Base-by-base conservation (phyloP, 2,888 invertebrate species). In the Luperina testacea region DNA sequence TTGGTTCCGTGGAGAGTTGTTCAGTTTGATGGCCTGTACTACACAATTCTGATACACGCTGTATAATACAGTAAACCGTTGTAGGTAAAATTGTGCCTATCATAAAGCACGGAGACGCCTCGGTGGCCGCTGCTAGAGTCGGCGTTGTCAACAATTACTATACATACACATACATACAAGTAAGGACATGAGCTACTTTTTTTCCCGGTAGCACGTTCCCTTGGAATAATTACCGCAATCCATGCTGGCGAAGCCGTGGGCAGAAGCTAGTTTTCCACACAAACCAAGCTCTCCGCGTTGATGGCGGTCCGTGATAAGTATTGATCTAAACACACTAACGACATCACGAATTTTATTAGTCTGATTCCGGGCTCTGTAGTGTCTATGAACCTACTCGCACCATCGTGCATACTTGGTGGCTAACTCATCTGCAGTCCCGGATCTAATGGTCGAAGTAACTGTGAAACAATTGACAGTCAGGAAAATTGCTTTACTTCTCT, bases 401-500 rank as follows among this genome's bases (percentile, higher is more conserved):
- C 20, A 17, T 51, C 8, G 45, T 70, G 53, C 20, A 45, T 53
- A 45, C 38, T 80, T 65, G 24, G 57, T 32, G 64, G 27, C n/a
- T 51, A 2, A 6, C 42, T 42, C 67, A 61, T 51, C 32, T 42
- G 11, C n/a, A n/a, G 45, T 57, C 48, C 17, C 24, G 13, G 63
- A 51, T 53, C 51, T 53, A 20, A 15, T 17, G n/a, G 8, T 45
- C 13, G 15, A 9, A 57, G 72, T 61, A 72, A 63, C 45, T 75
- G n/a, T 8, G 13, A 61, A 81, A 51, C 27, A 75, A 75, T 64
- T 68, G 48, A 51, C 53, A 69, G 53, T 27, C 24, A 38, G 38
- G 7, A 27, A 71, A 61, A 71, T 45, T 15, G 20, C 17, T 71
- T 42, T 15, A 53, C 51, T 74, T 48, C 64, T 32, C 8, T 17